Evolutionary conservation across 1,140 invertebrate genomes (phyloP).

Genomic region (Steinernema khuongi): DNA sequence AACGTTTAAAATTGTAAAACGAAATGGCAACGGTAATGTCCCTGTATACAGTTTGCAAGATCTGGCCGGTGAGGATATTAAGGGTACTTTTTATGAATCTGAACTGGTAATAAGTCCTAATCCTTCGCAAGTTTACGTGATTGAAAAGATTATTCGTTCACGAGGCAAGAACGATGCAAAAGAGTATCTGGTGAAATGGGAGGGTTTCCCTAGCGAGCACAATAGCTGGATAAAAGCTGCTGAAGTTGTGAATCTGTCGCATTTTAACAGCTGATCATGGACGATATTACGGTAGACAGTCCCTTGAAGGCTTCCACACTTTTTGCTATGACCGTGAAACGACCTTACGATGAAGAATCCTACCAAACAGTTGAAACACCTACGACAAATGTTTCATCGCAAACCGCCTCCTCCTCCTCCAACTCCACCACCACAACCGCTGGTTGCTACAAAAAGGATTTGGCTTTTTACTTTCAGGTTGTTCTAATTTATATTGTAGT

Average conservation of each 20-base stretch:
- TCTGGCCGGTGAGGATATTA: not conserved
- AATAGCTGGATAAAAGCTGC: not conserved
- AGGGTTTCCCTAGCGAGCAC: not conserved
- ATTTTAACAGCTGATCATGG: not conserved
- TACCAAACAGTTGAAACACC: not conserved
- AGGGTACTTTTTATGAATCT: not conserved
- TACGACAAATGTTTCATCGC: not conserved
- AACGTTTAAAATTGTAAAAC: not conserved
- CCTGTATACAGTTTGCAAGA: not conserved
- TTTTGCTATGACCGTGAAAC: not conserved
- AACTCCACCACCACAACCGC: not conserved
- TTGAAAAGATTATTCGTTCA: not conserved
- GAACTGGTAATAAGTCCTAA: not conserved
- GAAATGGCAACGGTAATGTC: no score
- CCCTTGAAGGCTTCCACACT: not conserved
- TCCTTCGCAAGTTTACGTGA: not conserved
- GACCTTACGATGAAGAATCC: not conserved
- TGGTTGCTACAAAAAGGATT: not conserved
- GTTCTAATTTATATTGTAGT: not conserved
- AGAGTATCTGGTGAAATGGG: not conserved
- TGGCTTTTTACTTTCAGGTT: not conserved
- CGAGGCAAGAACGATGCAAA: not conserved
- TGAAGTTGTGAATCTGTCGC: not conserved
- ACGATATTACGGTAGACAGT: no score
- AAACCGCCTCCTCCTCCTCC: not conserved